Evolutionary conservation across 1,140 invertebrate species (phyloP).

Genomic region (Drosophila aff.): DNA sequence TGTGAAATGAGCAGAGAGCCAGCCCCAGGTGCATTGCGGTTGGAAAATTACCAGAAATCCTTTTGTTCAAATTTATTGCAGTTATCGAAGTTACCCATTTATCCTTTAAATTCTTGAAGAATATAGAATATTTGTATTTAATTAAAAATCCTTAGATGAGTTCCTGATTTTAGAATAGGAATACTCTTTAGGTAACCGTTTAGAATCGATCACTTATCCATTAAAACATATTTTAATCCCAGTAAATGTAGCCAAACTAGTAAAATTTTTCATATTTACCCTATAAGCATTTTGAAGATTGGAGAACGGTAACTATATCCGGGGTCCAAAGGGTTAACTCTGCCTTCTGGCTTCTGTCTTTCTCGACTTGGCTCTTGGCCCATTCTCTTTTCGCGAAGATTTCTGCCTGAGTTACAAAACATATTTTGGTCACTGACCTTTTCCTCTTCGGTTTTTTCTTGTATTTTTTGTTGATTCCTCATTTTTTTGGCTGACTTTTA

Average conservation of each 20-base stretch:
- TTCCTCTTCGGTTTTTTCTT: constrained; percentile 47
- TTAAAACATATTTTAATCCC: neutral
- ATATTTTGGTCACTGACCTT: constrained; percentile 70
- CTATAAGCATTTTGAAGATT: neutral
- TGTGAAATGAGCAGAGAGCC: constrained; percentile 41
- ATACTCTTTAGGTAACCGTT: neutral
- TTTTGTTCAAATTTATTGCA: neutral
- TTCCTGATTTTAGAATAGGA: neutral
- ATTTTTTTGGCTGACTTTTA: constrained; percentile 47
- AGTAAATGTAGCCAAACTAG: neutral
- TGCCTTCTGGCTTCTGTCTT: constrained; percentile 28
- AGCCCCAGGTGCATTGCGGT: constrained; percentile 12
- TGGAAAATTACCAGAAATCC: constrained; percentile 13
- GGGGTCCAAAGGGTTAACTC: constrained; percentile 45
- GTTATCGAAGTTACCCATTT: neutral
- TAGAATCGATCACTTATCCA: neutral
- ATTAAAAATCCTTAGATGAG: neutral
- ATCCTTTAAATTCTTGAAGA: neutral
- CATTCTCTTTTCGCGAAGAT: constrained; percentile 59
- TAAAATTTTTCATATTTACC: neutral
- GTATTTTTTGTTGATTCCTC: constrained; percentile 42
- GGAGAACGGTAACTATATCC: constrained; percentile 35
- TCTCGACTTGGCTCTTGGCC: constrained; percentile 35
- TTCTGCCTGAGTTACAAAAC: constrained; percentile 62
- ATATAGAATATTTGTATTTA: neutral